Evolutionary conservation across 1,140 invertebrate species (phyloP).

Genomic region (Drosophila insularis): DNA sequence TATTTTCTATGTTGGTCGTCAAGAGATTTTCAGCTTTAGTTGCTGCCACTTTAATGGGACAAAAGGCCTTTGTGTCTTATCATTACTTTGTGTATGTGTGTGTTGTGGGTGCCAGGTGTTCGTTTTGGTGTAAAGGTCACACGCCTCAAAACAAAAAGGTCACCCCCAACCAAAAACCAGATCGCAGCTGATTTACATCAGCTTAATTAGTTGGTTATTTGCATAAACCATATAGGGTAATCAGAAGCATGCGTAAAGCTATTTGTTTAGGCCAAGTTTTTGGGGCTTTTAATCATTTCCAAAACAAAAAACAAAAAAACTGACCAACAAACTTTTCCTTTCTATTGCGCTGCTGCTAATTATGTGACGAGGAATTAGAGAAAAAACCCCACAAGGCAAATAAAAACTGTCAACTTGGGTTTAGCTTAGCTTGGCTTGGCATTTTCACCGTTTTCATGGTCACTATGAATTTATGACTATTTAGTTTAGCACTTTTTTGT

Average conservation of each 20-base stretch:
- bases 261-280: slow-evolving; percentile 65
- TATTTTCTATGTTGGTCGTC: no score
- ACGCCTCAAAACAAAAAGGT: slow-evolving; percentile 26
- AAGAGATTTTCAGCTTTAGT: neutral
- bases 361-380: slow-evolving; percentile 6
- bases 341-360: neutral
- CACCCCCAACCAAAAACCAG: neutral
- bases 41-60: neutral
- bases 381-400: slow-evolving; percentile 7
- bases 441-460: slow-evolving; percentile 43
- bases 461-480: slow-evolving; percentile 65
- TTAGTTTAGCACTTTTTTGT: slow-evolving; percentile 62
- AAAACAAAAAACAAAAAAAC: no score
- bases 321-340: neutral
- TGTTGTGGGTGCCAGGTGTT: slow-evolving; percentile 45
- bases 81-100: neutral
- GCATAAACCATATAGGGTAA: slow-evolving; percentile 54
- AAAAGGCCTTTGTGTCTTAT: neutral
- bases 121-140: slow-evolving; percentile 45
- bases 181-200: slow-evolving; percentile 67
- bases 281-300: slow-evolving; percentile 45
- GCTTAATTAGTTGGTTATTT: slow-evolving; percentile 74
- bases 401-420: slow-evolving; percentile 16
- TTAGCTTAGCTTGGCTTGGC: neutral
- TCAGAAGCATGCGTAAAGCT: slow-evolving; percentile 68